These are phyloP conservation scores for Lepidiolamprologus cunningtoni DNA, from an alignment of 2,113 vertebrate genomes.

Conservation along the genomic window DNA sequence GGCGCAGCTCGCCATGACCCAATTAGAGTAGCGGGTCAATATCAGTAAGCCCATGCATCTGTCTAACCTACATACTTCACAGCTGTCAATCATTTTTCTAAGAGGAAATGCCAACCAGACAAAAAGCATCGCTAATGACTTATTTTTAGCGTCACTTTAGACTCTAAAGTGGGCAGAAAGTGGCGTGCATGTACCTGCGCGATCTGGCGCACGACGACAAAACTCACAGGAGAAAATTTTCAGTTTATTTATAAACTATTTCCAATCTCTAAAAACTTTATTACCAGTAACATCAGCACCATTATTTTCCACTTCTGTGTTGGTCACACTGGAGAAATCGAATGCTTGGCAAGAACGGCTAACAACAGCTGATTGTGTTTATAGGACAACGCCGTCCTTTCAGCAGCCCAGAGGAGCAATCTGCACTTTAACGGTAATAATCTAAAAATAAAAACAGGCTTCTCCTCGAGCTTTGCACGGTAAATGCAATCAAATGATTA, in stretches of 20 bases:
- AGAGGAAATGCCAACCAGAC: background rate
- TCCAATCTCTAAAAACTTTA: background rate
- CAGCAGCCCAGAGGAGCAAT: background rate
- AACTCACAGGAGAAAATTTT: background rate
- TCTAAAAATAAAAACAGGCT: rapidly evolving
- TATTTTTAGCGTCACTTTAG: background rate
- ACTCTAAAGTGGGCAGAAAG: background rate
- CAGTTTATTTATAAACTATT: background rate
- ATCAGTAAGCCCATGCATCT: background rate
- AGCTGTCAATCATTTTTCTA: background rate
- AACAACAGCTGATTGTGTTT: conserved; percentile 11
- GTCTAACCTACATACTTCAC: background rate
- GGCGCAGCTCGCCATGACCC: background rate
- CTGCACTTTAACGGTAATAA: background rate
- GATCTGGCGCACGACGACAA: background rate
- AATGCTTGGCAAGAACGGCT: background rate
- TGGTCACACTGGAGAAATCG: background rate
- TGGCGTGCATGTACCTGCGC: background rate
- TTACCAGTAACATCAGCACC: background rate
- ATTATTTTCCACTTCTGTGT: background rate
- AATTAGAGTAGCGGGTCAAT: background rate
- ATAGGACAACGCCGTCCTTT: background rate
- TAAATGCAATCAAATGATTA: background rate
- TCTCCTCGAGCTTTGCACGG: background rate
- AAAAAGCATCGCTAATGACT: background rate